Percentiles rank a stretch among this genome's conserved stretches.
These are phyloP conservation scores for Capricornis sumatraensis DNA, from an alignment of 2,113 vertebrate species.

Conservation along the genomic window DNA sequence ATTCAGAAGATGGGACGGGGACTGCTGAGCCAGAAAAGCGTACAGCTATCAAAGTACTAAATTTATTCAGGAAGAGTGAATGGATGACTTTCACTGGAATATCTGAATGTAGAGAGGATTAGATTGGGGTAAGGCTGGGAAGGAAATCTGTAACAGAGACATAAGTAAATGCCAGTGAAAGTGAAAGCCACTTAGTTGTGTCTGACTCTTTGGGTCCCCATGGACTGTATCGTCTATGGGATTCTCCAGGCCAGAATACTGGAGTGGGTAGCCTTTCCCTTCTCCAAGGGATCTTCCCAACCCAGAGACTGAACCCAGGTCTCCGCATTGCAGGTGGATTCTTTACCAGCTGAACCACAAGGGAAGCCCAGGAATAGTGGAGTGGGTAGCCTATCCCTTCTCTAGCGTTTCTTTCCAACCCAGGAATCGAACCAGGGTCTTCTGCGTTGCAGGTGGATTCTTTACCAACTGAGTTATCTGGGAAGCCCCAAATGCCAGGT, in stretches of 20 bases:
- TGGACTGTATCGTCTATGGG: neutral
- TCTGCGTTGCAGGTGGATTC: neutral
- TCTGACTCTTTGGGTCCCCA: neutral
- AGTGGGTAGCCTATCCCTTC: neutral
- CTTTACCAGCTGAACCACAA: neutral
- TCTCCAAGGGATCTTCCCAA: neutral
- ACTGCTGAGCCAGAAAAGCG: neutral
- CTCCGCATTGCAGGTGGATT: rapidly evolving
- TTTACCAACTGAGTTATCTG: neutral
- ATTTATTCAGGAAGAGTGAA: neutral
- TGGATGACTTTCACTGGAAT: neutral
- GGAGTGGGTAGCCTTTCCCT: neutral
- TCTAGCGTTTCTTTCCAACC: neutral
- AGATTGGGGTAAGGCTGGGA: neutral
- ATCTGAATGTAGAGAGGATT: neutral
- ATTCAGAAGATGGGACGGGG: neutral
- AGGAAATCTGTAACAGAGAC: neutral
- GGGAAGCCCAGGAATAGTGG: neutral
- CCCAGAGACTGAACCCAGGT: neutral
- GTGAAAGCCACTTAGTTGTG: neutral
- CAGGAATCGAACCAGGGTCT: neutral
- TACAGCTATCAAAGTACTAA: neutral
- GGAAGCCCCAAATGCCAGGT: neutral
- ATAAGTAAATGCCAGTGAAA: neutral
- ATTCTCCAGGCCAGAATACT: neutral